phyloP scores from a whole-genome alignment of 2,888 invertebrate genomes.

The Polyploca ridens region DNA sequence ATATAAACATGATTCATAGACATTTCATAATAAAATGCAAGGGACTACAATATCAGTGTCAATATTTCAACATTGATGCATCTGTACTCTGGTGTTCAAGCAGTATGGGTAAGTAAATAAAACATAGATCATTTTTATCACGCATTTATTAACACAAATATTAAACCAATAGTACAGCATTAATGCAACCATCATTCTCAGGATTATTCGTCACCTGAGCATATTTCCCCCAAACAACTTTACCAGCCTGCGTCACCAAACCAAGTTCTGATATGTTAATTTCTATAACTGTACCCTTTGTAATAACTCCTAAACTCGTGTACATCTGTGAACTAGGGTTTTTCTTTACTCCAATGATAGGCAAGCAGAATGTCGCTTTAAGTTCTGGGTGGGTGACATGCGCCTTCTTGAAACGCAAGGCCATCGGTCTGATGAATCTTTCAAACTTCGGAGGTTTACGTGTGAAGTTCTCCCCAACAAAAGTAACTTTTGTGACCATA shows the following conservation, averaged over 20 bases:
- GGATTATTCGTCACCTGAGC: slow-evolving; percentile 99
- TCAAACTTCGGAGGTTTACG: slow-evolving; percentile 99
- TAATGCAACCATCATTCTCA: slow-evolving; percentile 99
- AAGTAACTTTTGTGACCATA: slow-evolving; percentile 99
- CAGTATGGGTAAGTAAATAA: slow-evolving; percentile 26
- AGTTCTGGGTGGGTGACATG: slow-evolving; percentile 99
- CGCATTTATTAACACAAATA: slow-evolving; percentile 35
- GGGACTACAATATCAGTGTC: not conserved
- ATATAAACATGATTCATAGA: not conserved
- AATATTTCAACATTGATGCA: not conserved
- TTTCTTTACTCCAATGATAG: slow-evolving; percentile 99
- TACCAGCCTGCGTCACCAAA: slow-evolving; percentile 98
- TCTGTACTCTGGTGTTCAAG: not conserved
- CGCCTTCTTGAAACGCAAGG: slow-evolving; percentile 96
- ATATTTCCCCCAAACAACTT: slow-evolving; percentile 99
- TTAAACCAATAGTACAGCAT: slow-evolving; percentile 98
- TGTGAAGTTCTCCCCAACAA: slow-evolving; percentile 99
- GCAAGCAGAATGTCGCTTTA: slow-evolving; percentile 98
- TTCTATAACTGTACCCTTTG: slow-evolving; percentile 99
- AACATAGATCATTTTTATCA: slow-evolving; percentile 29
- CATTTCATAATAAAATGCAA: slow-evolving; percentile 1
- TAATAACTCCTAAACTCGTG: slow-evolving; percentile 98
- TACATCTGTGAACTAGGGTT: slow-evolving; percentile 99
- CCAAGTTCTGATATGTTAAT: slow-evolving; percentile 99
- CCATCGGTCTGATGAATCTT: slow-evolving; percentile 99